Percentiles rank a stretch among this genome's conserved stretches.
Evolutionary conservation across 2,888 invertebrate species (phyloP).

Genomic region (Acrobeloides nanus): DNA sequence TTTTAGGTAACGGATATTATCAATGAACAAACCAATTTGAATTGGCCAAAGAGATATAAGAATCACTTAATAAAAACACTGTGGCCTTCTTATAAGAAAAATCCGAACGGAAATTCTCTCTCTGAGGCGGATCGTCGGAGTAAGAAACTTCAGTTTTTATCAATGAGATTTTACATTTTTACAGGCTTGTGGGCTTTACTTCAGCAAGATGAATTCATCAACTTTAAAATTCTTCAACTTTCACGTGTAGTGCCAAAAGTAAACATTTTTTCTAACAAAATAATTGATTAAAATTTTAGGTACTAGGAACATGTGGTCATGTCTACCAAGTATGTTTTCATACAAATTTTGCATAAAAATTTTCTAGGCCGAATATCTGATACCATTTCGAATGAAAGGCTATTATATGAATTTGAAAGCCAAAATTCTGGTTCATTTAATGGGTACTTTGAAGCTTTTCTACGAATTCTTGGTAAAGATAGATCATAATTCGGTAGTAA

Average conservation of each 20-base stretch:
- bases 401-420: slow-evolving; percentile 53
- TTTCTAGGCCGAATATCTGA: slow-evolving; percentile 47
- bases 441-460: slow-evolving; percentile 53
- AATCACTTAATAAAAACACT: slow-evolving; percentile 43
- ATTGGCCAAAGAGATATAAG: slow-evolving; percentile 44
- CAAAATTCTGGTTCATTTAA: slow-evolving; percentile 54
- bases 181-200: slow-evolving; percentile 51
- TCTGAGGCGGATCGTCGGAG: slow-evolving; percentile 38
- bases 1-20: slow-evolving; percentile 43
- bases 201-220: slow-evolving; percentile 50
- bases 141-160: no score
- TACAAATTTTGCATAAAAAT: neutral
- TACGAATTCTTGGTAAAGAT: slow-evolving; percentile 54
- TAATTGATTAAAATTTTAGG: slow-evolving; percentile 16
- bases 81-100: slow-evolving; percentile 36
- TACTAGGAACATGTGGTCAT: slow-evolving; percentile 56
- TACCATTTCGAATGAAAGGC: slow-evolving; percentile 50
- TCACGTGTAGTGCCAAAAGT: slow-evolving; percentile 51
- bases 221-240: slow-evolving; percentile 41
- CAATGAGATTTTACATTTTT: no score
- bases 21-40: slow-evolving; percentile 42
- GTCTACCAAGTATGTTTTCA: slow-evolving; percentile 55
- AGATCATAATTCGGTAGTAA: no score
- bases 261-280: neutral
- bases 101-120: slow-evolving; percentile 27